Evolutionary conservation across 2,888 invertebrate species (phyloP).

Genomic region (Papilio elwesi): DNA sequence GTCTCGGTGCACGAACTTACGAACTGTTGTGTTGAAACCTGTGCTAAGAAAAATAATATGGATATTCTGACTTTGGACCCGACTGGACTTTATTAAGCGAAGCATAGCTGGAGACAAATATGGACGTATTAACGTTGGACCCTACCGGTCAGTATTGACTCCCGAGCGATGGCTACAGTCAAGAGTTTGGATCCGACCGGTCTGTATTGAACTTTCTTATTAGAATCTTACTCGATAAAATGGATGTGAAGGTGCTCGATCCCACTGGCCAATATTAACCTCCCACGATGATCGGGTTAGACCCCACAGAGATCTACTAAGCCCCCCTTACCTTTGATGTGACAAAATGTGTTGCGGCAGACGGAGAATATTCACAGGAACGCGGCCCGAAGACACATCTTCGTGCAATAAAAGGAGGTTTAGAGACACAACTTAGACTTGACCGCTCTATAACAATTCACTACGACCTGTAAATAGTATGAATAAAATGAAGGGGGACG

Average conservation of each 20-base stretch:
- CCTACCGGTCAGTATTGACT: conserved; percentile 72
- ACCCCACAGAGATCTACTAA: conserved; percentile 78
- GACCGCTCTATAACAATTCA: conserved; percentile 60
- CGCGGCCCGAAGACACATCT: conserved; percentile 76
- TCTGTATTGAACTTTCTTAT: conserved; percentile 58
- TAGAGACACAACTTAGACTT: conserved; percentile 47
- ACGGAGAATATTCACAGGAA: conserved; percentile 73
- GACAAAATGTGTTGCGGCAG: conserved; percentile 80
- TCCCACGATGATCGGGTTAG: conserved; percentile 69
- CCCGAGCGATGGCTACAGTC: conserved; percentile 51
- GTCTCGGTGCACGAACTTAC: conserved; percentile 59
- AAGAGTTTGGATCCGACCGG: conserved; percentile 60
- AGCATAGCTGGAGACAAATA: conserved; percentile 49
- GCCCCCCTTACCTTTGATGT: conserved; percentile 50
- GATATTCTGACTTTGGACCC: conserved; percentile 77
- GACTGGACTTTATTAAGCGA: conserved; percentile 74
- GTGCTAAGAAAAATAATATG: conserved; percentile 68
- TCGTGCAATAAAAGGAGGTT: conserved; percentile 80
- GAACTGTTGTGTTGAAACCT: conserved; percentile 64
- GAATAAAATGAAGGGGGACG: conserved; percentile 67
- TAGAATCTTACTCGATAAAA: conserved; percentile 54
- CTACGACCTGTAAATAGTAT: conserved; percentile 72
- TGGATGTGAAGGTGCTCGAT: conserved; percentile 66
- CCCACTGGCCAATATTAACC: conserved; percentile 74
- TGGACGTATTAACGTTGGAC: conserved; percentile 71